Evolutionary conservation across 2,113 vertebrate species (phyloP), one percentile per base, ranked within the genome.

Genomic region (Tylochromis polylepis): DNA sequence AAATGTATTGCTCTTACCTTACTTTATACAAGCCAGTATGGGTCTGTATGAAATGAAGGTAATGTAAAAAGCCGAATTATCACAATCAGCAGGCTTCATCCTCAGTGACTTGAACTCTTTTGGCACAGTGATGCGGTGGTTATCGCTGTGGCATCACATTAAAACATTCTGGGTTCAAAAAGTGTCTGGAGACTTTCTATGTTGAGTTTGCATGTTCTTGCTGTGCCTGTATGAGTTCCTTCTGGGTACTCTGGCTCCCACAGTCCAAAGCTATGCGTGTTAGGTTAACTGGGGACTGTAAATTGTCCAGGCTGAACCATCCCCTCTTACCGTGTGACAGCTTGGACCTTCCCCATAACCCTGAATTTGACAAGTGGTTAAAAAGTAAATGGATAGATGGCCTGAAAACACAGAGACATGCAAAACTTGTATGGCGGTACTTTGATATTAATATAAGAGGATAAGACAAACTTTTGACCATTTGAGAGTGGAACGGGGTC

Each of bases 1-100:
- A 75, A 29, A 49, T 6, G 0, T 49, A 7, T 29, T 75, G 43
- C 15, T 29, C 24, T 49, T 29, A 29, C 2, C 0, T 29, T 49
- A 29, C 15, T 51, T 51, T 75, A 75, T 29, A 75, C 15, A 75
- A 75, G 24, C 41, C 70, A 5, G 4, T 18, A 49, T 49, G 70
- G 4, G 24, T 10, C 43, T 51, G 24, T 3, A 75, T 75, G 43
- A 49, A 75, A 75, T 49, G 0, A 12, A 75, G 70, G 9, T 49
- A 75, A 49, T 75, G 6, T 12, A 2, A 49, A 72, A 49, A 49
- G 9, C 67, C 46, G 67, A 75, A 75, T 9, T 0, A 0, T 75
- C 10, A 75, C 2, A 29, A 29, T 29, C 0, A 75, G 24, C 15
- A 75, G 67, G 67, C 29, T 75, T 36, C 60, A n/a, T 38, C 31